Conservation (phyloP, 1,140 invertebrate species). For the Parapsyche elsis region DNA sequence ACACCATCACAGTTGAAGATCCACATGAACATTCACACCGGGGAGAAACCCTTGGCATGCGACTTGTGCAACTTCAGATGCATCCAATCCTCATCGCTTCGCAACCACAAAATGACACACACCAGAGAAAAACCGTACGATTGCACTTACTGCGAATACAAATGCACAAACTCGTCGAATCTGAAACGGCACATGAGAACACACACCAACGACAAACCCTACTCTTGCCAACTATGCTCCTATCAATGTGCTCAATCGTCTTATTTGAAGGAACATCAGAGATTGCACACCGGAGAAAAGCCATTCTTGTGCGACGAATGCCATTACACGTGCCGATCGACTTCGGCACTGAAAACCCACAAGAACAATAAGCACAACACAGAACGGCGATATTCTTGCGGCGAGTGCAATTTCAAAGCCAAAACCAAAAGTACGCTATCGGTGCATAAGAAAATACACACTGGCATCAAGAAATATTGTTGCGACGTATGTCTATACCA, state of each 20-base stretch:
- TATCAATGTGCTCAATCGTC: conserved; percentile 44
- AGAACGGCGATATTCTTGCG: conserved; percentile 47
- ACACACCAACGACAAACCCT: conserved; percentile 2
- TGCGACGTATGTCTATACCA: conserved; percentile 50
- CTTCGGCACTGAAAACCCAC: conserved; percentile 45
- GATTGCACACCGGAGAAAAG: conserved; percentile 48
- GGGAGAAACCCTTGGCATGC: conserved; percentile 48
- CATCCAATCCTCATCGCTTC: conserved; percentile 38
- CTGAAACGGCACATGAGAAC: conserved; percentile 14
- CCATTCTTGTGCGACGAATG: conserved; percentile 51
- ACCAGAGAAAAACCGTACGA: conserved; percentile 45
- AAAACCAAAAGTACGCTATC: conserved; percentile 50
- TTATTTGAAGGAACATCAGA: conserved; percentile 46
- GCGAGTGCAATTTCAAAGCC: conserved; percentile 47
- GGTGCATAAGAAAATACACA: conserved; percentile 48
- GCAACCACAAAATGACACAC: conserved; percentile 42
- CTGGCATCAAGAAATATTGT: conserved; percentile 44
- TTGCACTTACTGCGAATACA: conserved; percentile 48
- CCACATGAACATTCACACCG: conserved; percentile 49
- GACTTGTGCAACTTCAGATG: conserved; percentile 47
- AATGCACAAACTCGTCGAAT: conserved; percentile 51
- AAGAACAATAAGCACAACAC: conserved; percentile 50
- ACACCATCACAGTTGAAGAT: conserved; percentile 46
- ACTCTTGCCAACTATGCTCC: neutral
- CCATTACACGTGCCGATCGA: conserved; percentile 48